These are phyloP conservation scores for Manis crassicaudata DNA, from an alignment of 2,797 vertebrate species.

Conservation along the genomic window DNA sequence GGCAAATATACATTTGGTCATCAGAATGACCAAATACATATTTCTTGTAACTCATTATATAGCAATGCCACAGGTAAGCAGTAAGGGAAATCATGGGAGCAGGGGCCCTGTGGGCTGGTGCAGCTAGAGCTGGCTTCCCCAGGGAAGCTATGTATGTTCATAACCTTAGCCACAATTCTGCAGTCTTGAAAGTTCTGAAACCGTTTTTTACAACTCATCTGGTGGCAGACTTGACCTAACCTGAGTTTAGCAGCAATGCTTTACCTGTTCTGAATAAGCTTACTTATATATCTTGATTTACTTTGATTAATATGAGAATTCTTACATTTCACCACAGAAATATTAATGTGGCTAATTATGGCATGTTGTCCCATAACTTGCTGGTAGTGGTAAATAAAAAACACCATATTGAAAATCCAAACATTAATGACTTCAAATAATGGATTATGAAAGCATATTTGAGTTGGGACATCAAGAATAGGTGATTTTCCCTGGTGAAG, in stretches of 20 bases:
- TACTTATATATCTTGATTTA: not conserved
- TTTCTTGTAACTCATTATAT: no score
- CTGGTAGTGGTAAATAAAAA: not conserved
- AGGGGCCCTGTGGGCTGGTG: fast-evolving
- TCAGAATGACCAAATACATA: no score
- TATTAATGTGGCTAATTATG: not conserved
- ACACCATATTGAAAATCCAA: not conserved
- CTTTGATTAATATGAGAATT: not conserved
- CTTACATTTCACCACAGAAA: not conserved
- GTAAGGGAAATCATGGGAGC: not conserved
- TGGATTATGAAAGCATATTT: not conserved
- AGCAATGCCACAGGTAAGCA: not conserved
- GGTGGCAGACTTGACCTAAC: not conserved
- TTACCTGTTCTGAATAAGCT: not conserved
- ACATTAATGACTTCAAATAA: not conserved
- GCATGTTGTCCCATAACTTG: not conserved
- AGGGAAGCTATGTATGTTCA: not conserved
- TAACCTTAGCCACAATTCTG: not conserved
- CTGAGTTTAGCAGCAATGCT: not conserved
- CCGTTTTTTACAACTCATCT: not conserved
- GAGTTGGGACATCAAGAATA: not conserved
- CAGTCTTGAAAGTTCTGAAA: not conserved
- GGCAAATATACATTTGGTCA: no score
- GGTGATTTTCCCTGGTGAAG: not conserved
- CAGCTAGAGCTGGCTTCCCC: not conserved